Evolutionary conservation across 2,888 invertebrate genomes (phyloP).

Genomic region (Aphidius colemani): DNA sequence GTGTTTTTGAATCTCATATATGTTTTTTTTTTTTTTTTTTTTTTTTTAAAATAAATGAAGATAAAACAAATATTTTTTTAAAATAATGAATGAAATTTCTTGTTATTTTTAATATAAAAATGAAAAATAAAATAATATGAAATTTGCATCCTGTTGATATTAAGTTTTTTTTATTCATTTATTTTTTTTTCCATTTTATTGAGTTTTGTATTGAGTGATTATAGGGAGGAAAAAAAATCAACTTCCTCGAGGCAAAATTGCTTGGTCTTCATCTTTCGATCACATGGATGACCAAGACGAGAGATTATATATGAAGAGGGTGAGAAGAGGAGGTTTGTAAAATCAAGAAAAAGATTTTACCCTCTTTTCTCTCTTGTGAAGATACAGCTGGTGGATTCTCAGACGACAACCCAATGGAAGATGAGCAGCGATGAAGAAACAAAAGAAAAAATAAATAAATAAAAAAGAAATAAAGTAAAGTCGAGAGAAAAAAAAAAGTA

Average conservation of each 20-base stretch:
- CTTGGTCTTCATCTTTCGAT: not conserved
- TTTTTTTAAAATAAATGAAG: not conserved
- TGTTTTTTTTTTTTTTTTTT: too few species aligned
- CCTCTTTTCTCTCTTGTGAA: too few species aligned
- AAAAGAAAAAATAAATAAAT: conserved; percentile 7
- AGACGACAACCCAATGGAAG: not conserved
- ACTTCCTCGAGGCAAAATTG: conserved; percentile 12
- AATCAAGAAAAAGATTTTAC: too few species aligned
- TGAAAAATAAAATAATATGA: not conserved
- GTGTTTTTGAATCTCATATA: too few species aligned
- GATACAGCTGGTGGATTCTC: too few species aligned
- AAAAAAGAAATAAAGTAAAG: conserved; percentile 8
- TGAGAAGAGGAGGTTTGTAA: not conserved
- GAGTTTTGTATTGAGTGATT: not conserved
- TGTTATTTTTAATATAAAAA: not conserved
- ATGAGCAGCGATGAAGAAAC: not conserved
- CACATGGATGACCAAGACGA: conserved; percentile 11
- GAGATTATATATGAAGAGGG: not conserved
- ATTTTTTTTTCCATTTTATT: not conserved
- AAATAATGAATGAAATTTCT: not conserved
- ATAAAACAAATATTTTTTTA: conserved; percentile 5
- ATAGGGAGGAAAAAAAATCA: conserved; percentile 1
- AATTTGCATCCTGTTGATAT: conserved; percentile 10
- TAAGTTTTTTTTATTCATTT: conserved; percentile 3
- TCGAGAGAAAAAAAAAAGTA: not conserved